Evolutionary conservation across 2,797 vertebrate species (phyloP).

Genomic region (Semotilus atromaculatus): DNA sequence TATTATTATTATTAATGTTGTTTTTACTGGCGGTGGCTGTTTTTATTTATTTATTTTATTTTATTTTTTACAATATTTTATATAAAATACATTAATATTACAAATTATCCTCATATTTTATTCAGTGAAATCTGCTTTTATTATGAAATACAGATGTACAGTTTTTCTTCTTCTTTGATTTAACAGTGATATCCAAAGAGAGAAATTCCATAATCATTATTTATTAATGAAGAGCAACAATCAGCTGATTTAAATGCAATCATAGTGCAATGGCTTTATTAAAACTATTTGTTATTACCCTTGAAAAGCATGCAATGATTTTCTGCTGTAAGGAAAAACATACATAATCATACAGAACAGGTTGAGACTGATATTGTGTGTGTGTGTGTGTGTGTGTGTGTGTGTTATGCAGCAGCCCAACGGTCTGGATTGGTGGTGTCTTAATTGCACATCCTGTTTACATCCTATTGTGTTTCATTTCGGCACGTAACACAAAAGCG

Average conservation of each 20-base stretch:
- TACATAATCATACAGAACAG: background rate
- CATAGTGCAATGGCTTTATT: background rate
- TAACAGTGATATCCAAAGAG: background rate
- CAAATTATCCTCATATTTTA: background rate
- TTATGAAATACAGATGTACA: background rate
- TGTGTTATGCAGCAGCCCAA: constrained; percentile 69
- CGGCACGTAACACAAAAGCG: constrained; percentile 70
- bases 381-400: constrained; percentile 47
- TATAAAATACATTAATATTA: background rate
- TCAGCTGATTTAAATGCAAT: background rate
- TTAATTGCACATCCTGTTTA: constrained; percentile 85
- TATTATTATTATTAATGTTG: background rate
- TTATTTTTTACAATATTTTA: background rate
- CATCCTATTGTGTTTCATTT: constrained; percentile 84
- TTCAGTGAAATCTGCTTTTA: background rate
- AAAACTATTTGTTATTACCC: background rate
- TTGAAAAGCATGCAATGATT: background rate
- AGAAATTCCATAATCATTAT: background rate
- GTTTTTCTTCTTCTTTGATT: background rate
- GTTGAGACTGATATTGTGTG: background rate
- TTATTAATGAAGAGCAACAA: constrained; percentile 12
- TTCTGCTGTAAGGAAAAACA: background rate
- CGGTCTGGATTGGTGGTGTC: constrained; percentile 78
- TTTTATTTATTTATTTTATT: no score
- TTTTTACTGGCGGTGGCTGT: background rate